Evolutionary conservation across 2,113 vertebrate species (phyloP), one percentile per base, ranked within the genome.

Genomic region (Athene noctua): DNA sequence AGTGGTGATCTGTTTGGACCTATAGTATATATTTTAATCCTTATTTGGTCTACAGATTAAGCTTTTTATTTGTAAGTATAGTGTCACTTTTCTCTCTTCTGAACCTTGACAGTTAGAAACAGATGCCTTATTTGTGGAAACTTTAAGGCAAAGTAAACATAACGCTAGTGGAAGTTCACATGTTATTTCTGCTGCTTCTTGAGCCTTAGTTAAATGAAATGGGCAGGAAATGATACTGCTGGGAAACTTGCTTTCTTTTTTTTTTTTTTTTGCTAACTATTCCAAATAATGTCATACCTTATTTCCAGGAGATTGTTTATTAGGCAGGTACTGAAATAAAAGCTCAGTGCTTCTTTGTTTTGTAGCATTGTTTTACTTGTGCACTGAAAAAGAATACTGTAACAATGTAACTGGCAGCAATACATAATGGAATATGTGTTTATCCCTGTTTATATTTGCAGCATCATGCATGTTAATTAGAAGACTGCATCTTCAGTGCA

Each of bases 391-490:
- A 95, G 52, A 44, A 54, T 22, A 70, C 54, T 44, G 88, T 92
- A 94, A 80, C 81, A 73, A 42, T 21, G 70, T 92, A 88, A 90
- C 80, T 97, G 95, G 92, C 97, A 96, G 87, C 73, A 73, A 55
- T 51, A 42, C 14, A 44, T 72, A 97, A 84, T 67, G 92, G 51
- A 74, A 93, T 89, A 52, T 72, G 77, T 97, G 75, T 82, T 97
- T 91, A 92, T 83, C 90, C 70, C 62, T 91, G 87, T 93, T 96
- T 91, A 90, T 68, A 67, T 96, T 88, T 92, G 86, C 72, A 86
- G 57, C 73, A 96, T 91, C 82, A 77, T 81, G 86, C 51, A 77
- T 97, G 94, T 97, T 98, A 97, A 97, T 97, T 97, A 96, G 86
- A 59, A 92, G 83, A 92, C 32, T 94, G 20, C 63, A 83, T 92